Evolutionary conservation across 2,888 invertebrate species (phyloP).

Genomic region (Marasmarcha lunaedactyla): DNA sequence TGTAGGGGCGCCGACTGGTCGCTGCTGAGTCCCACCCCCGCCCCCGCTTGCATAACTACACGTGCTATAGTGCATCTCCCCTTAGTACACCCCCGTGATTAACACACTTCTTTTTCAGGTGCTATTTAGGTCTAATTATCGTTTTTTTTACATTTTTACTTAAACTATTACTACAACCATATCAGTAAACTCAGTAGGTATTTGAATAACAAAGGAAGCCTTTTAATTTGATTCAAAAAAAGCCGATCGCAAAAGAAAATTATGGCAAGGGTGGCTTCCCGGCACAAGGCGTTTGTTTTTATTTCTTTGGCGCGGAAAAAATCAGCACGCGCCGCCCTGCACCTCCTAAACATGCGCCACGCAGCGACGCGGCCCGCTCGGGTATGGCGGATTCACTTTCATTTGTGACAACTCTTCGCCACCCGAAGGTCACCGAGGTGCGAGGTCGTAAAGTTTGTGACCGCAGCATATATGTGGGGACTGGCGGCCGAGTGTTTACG

Average conservation of each 20-base stretch:
- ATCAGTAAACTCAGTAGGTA: too few species aligned
- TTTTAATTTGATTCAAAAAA: too few species aligned
- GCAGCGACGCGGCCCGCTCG: constrained; percentile 67
- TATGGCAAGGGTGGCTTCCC: constrained; percentile 25
- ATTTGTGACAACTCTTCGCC: constrained; percentile 66
- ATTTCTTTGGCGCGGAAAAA: constrained; percentile 67
- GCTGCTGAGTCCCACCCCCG: constrained; percentile 32
- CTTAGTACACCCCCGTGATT: constrained; percentile 19
- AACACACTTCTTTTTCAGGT: not conserved
- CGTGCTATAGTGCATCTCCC: constrained; percentile 45
- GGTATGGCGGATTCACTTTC: constrained; percentile 70
- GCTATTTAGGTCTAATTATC: constrained; percentile 15
- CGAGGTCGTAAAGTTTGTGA: constrained; percentile 21
- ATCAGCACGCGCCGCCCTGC: constrained; percentile 66
- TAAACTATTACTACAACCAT: too few species aligned
- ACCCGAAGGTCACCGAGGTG: constrained; percentile 67
- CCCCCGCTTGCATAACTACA: constrained; percentile 36
- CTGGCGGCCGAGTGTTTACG: constrained; percentile 46
- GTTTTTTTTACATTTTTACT: constrained; percentile 4
- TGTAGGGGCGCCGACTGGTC: constrained; percentile 29
- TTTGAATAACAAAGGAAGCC: too few species aligned
- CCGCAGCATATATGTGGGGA: constrained; percentile 38
- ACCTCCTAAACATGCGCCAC: constrained; percentile 71
- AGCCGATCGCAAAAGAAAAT: too few species aligned
- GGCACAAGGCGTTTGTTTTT: constrained; percentile 67